A percentile compares a stretch with the other conserved stretches of the same genome.
phyloP scores from a whole-genome alignment of 2,113 vertebrate genomes.

The Trichechus manatus region DNA sequence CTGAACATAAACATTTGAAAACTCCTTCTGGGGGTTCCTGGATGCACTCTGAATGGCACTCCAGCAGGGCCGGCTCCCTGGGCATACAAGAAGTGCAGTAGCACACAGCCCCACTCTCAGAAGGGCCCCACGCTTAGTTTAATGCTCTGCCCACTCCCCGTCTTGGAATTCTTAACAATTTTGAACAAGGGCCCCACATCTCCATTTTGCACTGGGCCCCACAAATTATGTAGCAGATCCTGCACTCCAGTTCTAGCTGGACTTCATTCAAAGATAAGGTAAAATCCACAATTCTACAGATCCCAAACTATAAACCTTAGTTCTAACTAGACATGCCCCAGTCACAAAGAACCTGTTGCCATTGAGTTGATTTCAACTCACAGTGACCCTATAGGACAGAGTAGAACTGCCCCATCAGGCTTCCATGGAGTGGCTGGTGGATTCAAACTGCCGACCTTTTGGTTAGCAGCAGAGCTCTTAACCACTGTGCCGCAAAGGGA shows the following conservation, averaged over 20 bases:
- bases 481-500: not conserved
- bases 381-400: too few species aligned
- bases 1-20: not conserved
- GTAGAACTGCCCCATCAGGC: too few species aligned
- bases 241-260: not conserved
- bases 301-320: not conserved
- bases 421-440: too few species aligned
- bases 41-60: not conserved
- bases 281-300: not conserved
- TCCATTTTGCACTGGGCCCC: not conserved
- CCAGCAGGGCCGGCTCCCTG: too few species aligned
- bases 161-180: not conserved
- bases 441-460: too few species aligned
- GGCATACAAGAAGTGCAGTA: accelerated
- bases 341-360: not conserved
- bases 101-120: not conserved
- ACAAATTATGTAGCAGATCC: not conserved
- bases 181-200: not conserved
- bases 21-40: not conserved
- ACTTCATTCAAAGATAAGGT: not conserved
- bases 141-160: not conserved
- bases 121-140: not conserved
- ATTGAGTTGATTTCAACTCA: too few species aligned
- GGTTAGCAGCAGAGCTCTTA: too few species aligned
- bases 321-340: not conserved